A percentile compares a stretch with the other conserved stretches of the same genome.
phyloP scores from a whole-genome alignment of 2,888 invertebrate genomes.

The Eledona agricola region DNA sequence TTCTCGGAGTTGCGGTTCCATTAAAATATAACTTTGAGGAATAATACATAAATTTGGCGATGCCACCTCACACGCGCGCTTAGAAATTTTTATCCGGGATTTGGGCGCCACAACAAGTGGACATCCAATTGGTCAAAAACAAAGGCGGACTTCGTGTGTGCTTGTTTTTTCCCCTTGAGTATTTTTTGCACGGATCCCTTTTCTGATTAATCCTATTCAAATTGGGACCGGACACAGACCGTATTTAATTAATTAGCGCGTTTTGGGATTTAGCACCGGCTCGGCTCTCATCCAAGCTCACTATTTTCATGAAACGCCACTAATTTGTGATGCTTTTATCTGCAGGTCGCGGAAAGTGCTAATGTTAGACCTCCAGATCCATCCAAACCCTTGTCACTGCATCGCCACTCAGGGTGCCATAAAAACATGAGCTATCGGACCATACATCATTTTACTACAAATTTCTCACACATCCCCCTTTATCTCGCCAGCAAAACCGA shows the following conservation, averaged over 20 bases:
- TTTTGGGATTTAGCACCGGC: constrained; percentile 14
- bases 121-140: no score
- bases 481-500: no score
- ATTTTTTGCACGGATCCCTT: constrained; percentile 3
- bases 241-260: constrained; percentile 35
- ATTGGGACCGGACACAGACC: constrained; percentile 23
- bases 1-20: constrained; percentile 28
- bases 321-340: constrained; percentile 61
- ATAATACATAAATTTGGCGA: constrained; percentile 27
- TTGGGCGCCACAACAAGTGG: no score
- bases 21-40: constrained; percentile 24
- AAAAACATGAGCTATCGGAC: constrained; percentile 52
- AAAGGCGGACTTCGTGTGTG: no score
- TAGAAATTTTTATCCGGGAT: constrained; percentile 24
- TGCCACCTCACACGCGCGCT: constrained; percentile 14
- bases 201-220: constrained; percentile 19
- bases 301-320: constrained; percentile 49
- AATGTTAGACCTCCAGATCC: constrained; percentile 55
- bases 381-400: constrained; percentile 46
- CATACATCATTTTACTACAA: constrained; percentile 52
- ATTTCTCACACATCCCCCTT: constrained; percentile 32
- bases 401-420: constrained; percentile 32
- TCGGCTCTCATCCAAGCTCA: constrained; percentile 34
- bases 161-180: no score
- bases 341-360: constrained; percentile 57